phyloP scores from a whole-genome alignment of 23 tunicate species.

The Ascidia mentula region DNA sequence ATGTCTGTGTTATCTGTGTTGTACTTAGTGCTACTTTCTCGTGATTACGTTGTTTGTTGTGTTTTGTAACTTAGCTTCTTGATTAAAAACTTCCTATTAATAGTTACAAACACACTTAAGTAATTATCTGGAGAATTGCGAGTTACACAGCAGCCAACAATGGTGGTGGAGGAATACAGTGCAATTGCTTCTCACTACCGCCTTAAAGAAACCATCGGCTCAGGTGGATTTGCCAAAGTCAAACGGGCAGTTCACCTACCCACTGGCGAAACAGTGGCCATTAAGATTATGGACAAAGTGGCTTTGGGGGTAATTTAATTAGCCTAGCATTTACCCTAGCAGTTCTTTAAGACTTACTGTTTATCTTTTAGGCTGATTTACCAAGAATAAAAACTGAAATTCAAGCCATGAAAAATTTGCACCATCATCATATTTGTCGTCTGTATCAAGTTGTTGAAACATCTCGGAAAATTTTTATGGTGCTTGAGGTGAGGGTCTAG shows the following conservation, averaged over 20 bases:
- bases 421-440: constrained; percentile 94
- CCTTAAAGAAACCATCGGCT: constrained; percentile 93
- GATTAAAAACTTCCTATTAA: no score
- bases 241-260: constrained; percentile 95
- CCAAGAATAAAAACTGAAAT: constrained; percentile 98
- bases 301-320: constrained; percentile 85
- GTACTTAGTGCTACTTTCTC: no score
- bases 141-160: background rate
- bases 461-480: constrained; percentile 69
- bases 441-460: constrained; percentile 97
- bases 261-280: constrained; percentile 97
- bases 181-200: constrained; percentile 60
- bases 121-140: no score
- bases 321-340: no score
- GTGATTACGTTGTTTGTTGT: no score
- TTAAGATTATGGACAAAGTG: constrained; percentile 90
- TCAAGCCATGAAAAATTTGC: constrained; percentile 91
- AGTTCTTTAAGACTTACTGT: constrained; percentile 79
- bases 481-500: constrained; percentile 61
- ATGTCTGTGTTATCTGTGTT: no score
- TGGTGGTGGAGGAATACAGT: constrained; percentile 64
- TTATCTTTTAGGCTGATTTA: constrained; percentile 62
- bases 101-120: no score
- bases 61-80: no score
- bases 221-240: constrained; percentile 99